Evolutionary conservation across 2,888 invertebrate species (phyloP), one percentile per base, ranked within the genome.

Genomic region (Xylota segnis): DNA sequence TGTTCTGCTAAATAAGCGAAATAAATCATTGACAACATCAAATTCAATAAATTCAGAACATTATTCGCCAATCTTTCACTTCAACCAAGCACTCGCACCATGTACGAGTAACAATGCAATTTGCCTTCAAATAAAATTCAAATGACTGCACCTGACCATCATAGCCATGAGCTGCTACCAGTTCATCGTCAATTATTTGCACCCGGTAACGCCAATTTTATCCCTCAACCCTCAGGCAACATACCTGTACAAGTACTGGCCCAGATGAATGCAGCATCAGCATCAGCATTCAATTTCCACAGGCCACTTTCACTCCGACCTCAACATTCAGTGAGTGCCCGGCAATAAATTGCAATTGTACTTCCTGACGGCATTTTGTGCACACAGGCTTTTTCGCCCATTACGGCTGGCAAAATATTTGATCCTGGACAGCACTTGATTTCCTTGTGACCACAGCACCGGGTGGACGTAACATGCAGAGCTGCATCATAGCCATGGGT

Each of bases 321-420:
- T 72, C 79, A 75, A 81, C 83, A 68, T 59, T 70, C 81, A 75
- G 63, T 76, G 81, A 72, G 82, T 72, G 66, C 66, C 75, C 54
- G 82, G 86, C 86, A 86, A 86, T 86, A 86, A 86, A 86, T 86
- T 86, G 86, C 86, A 86, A 82, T 86, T 77, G 86, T 86, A 82
- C 76, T 82, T 86, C 86, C 86, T 76, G 81, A 54, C 84, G 10
- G 52, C 68, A 75, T 86, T 81, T 86, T 81, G 70, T 86, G 86
- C 82, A 82, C 82, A 76, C 76, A 72, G 86, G 72, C 86, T 72
- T 77, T 86, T 86, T 52, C 70, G 23, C 47, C 76, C 86, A 77
- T 86, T 82, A 86, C 71, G 71, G 68, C 66, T 68, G 72, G 86
- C 82, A 82, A 86, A 86, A 86, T 86, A 86, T 86, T 86, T 86